Conservation (phyloP, 1,140 invertebrate species). For the Colletes latitarsis region DNA sequence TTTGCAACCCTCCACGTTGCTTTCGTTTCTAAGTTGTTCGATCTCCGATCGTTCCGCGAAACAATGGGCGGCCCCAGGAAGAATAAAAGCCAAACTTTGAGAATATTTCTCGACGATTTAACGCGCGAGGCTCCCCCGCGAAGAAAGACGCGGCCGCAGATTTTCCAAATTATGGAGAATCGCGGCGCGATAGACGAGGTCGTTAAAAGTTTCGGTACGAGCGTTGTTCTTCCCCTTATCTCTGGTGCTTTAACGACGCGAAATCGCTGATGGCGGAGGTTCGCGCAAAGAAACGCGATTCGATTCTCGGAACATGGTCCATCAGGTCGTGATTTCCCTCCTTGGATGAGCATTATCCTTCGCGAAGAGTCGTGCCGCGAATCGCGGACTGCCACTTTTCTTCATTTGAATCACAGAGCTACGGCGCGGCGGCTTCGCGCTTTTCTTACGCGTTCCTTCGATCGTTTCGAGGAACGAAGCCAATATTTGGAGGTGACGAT, state of each 20-base stretch:
- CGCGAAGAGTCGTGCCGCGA: constrained; percentile 63
- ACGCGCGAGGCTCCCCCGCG: neutral
- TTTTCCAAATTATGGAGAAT: constrained; percentile 15
- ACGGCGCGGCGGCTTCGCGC: too few relatives aligned
- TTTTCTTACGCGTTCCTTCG: neutral
- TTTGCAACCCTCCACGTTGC: too few relatives aligned
- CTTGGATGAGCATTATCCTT: constrained; percentile 53
- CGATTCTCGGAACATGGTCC: neutral
- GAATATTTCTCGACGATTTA: neutral
- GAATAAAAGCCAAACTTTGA: neutral
- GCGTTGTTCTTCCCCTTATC: constrained; percentile 18
- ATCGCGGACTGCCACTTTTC: constrained; percentile 68
- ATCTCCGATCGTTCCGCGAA: too few relatives aligned
- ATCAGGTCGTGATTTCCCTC: neutral
- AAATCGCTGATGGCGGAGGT: constrained; percentile 8
- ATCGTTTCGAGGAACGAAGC: neutral
- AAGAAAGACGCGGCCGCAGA: neutral
- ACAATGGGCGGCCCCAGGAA: too few relatives aligned
- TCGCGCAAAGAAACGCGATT: neutral
- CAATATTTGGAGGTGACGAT: neutral
- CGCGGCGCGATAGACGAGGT: constrained; percentile 5
- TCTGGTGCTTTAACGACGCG: constrained; percentile 18
- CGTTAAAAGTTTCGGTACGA: constrained; percentile 58
- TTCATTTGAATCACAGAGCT: constrained; percentile 29
- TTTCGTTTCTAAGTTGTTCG: too few relatives aligned